These are phyloP conservation scores for Eumaeus atala DNA, from an alignment of 1,140 invertebrate genomes.

Conservation along the genomic window DNA sequence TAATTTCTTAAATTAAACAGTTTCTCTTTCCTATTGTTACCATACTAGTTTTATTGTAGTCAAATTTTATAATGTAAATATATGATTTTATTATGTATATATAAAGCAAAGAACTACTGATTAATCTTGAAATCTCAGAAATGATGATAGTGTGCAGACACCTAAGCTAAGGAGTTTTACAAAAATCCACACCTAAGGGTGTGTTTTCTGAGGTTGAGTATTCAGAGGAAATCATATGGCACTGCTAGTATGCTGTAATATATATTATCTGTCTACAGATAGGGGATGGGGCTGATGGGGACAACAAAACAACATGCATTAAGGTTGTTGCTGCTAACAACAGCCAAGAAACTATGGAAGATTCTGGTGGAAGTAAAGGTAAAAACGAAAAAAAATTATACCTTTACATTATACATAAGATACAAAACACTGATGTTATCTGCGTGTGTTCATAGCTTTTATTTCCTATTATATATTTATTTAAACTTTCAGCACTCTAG, in stretches of 20 bases:
- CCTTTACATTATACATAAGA: constrained; percentile 5
- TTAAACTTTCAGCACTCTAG: not conserved
- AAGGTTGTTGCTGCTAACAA: constrained; percentile 44
- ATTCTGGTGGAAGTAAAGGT: constrained; percentile 31
- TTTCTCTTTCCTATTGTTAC: too few species aligned
- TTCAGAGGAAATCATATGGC: too few species aligned
- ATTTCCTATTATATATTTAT: not conserved
- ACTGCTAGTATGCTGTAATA: not conserved
- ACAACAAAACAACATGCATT: constrained; percentile 38
- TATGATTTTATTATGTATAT: too few species aligned
- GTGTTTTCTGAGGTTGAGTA: too few species aligned
- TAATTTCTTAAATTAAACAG: too few species aligned
- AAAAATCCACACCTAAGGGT: too few species aligned
- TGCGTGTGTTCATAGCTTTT: constrained; percentile 63
- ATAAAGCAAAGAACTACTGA: too few species aligned
- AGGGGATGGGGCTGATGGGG: constrained; percentile 40
- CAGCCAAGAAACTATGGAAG: constrained; percentile 27
- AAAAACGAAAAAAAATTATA: constrained; percentile 17
- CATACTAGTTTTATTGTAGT: too few species aligned
- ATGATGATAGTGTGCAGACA: too few species aligned
- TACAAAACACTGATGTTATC: constrained; percentile 13
- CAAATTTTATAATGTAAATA: too few species aligned
- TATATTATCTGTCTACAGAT: constrained; percentile 34
- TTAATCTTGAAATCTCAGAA: too few species aligned
- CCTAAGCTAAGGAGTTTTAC: too few species aligned